Conservation (phyloP, 1,140 invertebrate genomes). For the Reticulitermes speratus region DNA sequence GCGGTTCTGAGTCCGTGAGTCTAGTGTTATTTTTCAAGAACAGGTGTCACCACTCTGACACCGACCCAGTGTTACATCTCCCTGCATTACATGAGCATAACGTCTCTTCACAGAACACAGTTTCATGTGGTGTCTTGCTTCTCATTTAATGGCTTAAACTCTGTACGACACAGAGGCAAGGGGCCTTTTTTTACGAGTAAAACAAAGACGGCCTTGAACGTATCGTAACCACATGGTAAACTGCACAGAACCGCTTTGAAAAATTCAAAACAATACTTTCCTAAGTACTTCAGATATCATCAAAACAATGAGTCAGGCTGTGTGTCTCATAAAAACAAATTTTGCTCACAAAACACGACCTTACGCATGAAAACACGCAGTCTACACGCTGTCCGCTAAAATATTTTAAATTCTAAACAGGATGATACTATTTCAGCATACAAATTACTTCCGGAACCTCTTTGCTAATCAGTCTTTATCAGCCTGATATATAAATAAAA, state of each 20-base stretch:
- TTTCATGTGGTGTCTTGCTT: neutral
- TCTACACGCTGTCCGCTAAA: too few relatives aligned
- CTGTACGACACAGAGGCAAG: neutral
- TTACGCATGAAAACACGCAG: too few relatives aligned
- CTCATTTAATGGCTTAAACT: neutral
- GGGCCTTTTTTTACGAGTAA: neutral
- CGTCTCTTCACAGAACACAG: neutral
- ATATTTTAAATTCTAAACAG: too few relatives aligned
- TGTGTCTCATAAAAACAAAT: too few relatives aligned
- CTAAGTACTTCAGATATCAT: neutral
- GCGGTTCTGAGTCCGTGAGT: neutral
- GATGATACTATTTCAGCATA: too few relatives aligned
- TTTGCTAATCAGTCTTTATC: too few relatives aligned
- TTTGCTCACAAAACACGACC: too few relatives aligned
- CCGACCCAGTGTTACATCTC: neutral
- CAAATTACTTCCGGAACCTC: too few relatives aligned
- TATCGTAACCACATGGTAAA: neutral
- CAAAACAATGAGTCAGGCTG: too few relatives aligned
- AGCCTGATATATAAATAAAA: too few relatives aligned
- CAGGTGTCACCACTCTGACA: neutral
- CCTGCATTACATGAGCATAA: neutral
- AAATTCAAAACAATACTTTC: neutral
- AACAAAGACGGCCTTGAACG: neutral
- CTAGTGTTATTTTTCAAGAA: neutral
- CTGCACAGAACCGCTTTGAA: neutral